Conservation (phyloP, 2,113 vertebrate species). For the Zosterops pallidus region DNA sequence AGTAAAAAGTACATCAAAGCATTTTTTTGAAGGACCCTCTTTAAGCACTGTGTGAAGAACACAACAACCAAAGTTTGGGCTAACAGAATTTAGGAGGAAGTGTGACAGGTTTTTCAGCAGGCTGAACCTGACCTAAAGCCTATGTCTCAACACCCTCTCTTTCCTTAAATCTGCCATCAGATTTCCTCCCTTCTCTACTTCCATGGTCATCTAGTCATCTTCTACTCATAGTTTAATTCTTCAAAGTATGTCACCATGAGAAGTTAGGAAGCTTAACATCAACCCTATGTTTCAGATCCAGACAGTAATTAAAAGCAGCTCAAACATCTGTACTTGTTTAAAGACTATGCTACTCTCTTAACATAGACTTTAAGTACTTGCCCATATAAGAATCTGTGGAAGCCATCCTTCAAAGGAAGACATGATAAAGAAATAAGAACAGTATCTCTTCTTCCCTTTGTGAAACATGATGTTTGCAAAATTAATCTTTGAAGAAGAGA, state of each 20-base stretch:
- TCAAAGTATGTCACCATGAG: not conserved
- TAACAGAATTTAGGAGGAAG: not conserved
- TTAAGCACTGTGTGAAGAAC: not conserved
- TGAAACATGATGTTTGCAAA: not conserved
- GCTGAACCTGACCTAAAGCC: not conserved
- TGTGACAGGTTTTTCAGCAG: not conserved
- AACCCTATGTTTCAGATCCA: not conserved
- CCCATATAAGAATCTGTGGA: not conserved
- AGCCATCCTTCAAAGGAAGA: not conserved
- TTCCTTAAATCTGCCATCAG: not conserved
- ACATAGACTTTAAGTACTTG: not conserved
- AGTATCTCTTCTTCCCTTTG: not conserved
- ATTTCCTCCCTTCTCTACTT: not conserved
- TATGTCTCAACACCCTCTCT: not conserved
- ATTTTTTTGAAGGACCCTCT: not conserved
- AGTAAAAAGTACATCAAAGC: not conserved
- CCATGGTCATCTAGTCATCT: not conserved
- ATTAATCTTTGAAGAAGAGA: not conserved
- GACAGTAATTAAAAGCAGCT: not conserved
- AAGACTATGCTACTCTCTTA: not conserved
- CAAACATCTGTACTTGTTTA: not conserved
- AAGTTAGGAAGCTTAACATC: not conserved
- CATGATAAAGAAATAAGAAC: not conserved
- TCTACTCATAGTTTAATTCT: not conserved
- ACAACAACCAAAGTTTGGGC: fast-evolving